A percentile compares a stretch with the other conserved stretches of the same genome.
Evolutionary conservation across 2,888 invertebrate genomes (phyloP).

Genomic region (Lepidonotus clava): DNA sequence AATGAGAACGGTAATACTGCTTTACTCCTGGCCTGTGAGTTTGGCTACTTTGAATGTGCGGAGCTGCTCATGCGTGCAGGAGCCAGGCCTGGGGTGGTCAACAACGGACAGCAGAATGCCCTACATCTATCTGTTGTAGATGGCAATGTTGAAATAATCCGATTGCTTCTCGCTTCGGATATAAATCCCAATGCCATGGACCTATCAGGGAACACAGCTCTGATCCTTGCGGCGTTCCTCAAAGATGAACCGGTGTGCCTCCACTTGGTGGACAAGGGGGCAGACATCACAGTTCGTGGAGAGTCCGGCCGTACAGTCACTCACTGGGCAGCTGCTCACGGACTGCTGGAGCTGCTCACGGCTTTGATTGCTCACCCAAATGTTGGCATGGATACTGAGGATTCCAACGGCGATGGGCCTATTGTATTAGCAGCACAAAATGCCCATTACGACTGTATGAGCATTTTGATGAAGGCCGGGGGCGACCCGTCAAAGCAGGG

Average conservation of each 20-base stretch:
- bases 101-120: constrained; percentile 35
- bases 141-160: constrained; percentile 4
- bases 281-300: constrained; percentile 50
- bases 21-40: constrained; percentile 13
- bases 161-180: not conserved
- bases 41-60: constrained; percentile 7
- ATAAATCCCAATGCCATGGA: constrained; percentile 43
- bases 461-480: not conserved
- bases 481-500: not conserved
- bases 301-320: constrained; percentile 54
- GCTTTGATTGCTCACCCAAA: not conserved
- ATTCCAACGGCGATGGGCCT: constrained; percentile 41
- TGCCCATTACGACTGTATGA: constrained; percentile 49
- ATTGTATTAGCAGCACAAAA: constrained; percentile 37
- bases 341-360: constrained; percentile 42
- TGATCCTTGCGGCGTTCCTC: constrained; percentile 53
- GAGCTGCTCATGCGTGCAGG: not conserved
- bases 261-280: constrained; percentile 42
- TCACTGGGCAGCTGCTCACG: constrained; percentile 54
- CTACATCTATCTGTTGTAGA: constrained; percentile 53
- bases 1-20: constrained; percentile 36
- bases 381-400: constrained; percentile 28
- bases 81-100: not conserved
- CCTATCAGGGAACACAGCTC: constrained; percentile 51
- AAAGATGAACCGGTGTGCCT: constrained; percentile 2